These are phyloP conservation scores for Sebastes itinus DNA, from an alignment of 2,797 vertebrate genomes.

Conservation along the genomic window DNA sequence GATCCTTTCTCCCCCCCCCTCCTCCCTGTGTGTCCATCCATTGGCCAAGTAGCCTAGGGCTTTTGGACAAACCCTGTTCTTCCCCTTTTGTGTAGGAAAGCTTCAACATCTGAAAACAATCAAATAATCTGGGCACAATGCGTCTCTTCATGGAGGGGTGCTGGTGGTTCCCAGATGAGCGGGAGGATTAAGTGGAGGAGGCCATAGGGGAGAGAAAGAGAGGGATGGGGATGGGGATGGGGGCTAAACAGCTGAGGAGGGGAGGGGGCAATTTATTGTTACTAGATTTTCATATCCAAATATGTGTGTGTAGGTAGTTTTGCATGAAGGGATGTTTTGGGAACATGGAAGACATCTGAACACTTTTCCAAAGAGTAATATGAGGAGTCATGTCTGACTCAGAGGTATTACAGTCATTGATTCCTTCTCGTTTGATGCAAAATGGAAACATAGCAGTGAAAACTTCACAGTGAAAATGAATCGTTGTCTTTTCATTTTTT, in stretches of 20 bases:
- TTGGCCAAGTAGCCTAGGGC: constrained; percentile 62
- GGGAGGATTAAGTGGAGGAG: constrained; percentile 77
- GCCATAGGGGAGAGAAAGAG: constrained; percentile 60
- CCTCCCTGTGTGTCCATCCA: constrained; percentile 50
- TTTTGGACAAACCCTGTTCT: constrained; percentile 76
- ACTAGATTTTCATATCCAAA: constrained; percentile 52
- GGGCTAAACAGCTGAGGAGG: constrained; percentile 61
- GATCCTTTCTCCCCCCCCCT: constrained; percentile 40
- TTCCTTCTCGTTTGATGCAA: constrained; percentile 44
- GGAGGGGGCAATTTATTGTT: constrained; percentile 57
- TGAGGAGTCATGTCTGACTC: constrained; percentile 60
- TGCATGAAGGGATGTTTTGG: constrained; percentile 33
- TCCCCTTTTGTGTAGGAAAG: constrained; percentile 81
- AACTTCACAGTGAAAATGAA: neutral
- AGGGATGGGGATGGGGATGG: constrained; percentile 57
- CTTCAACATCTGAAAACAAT: constrained; percentile 86
- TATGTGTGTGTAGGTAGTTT: constrained; percentile 19
- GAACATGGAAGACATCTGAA: constrained; percentile 39
- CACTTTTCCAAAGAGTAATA: constrained; percentile 30
- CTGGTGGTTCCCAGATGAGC: constrained; percentile 82
- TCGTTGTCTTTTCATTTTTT: neutral
- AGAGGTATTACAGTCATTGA: constrained; percentile 42
- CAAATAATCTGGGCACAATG: constrained; percentile 86
- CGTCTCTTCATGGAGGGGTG: constrained; percentile 79
- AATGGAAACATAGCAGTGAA: constrained; percentile 30